These are phyloP conservation scores for Drosophila anceps DNA, from an alignment of 2,888 invertebrate genomes.

Conservation along the genomic window DNA sequence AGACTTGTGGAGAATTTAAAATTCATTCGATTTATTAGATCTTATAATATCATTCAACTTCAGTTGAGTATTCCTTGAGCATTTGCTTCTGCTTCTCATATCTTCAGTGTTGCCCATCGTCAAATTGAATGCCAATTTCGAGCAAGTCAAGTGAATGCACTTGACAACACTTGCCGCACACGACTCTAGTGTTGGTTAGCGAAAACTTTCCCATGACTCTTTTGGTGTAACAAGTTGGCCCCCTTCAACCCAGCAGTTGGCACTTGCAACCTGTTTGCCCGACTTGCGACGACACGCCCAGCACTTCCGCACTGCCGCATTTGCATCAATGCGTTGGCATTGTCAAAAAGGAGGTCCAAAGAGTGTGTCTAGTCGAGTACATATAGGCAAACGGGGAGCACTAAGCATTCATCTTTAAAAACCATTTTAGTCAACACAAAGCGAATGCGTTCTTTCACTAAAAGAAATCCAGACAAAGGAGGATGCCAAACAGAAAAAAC, in stretches of 20 bases:
- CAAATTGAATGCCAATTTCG: constrained; percentile 28
- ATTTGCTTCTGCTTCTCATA: not conserved
- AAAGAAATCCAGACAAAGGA: constrained; percentile 11
- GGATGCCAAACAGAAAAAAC: constrained; percentile 16
- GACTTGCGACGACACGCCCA: constrained; percentile 30
- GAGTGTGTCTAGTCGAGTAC: constrained; percentile 36
- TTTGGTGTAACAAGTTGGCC: constrained; percentile 31
- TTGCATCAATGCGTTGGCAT: constrained; percentile 58
- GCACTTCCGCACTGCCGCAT: constrained; percentile 45
- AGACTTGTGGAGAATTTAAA: not conserved
- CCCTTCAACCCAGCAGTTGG: constrained; percentile 41
- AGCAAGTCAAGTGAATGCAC: constrained; percentile 40
- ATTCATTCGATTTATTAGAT: too few species aligned
- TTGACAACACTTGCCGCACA: constrained; percentile 41
- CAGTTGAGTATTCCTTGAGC: not conserved
- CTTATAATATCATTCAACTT: not conserved
- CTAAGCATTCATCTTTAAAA: constrained; percentile 75
- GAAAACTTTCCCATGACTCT: constrained; percentile 55
- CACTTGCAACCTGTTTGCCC: constrained; percentile 58
- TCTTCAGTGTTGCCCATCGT: constrained; percentile 1
- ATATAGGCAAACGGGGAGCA: constrained; percentile 38
- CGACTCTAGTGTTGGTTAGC: constrained; percentile 27
- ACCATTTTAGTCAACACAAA: constrained; percentile 75
- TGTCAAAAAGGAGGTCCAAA: constrained; percentile 27
- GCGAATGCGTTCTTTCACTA: constrained; percentile 62